Percentiles rank a stretch among this genome's conserved stretches.
Evolutionary conservation across 2,797 vertebrate genomes (phyloP).

Genomic region (Gadopsis bispinosus): DNA sequence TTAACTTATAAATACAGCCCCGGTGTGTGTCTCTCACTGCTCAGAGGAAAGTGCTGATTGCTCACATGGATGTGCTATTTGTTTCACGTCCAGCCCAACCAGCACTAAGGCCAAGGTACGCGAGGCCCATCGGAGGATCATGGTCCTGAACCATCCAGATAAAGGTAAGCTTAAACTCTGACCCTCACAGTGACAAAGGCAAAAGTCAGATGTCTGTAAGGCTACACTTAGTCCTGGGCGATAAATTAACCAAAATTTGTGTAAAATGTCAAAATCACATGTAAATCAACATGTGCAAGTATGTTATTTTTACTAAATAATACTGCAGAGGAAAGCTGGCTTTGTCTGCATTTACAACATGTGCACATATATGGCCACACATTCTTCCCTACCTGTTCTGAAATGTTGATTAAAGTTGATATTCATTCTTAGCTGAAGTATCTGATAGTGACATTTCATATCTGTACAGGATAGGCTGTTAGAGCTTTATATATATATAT

Average conservation of each 20-base stretch:
- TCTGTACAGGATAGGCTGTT: background rate
- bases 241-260: background rate
- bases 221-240: background rate
- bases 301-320: background rate
- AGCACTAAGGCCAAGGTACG: slow-evolving; percentile 89
- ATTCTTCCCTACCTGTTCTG: background rate
- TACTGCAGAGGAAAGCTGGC: background rate
- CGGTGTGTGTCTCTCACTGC: background rate
- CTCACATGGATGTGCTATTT: slow-evolving; percentile 38
- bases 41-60: background rate
- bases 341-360: background rate
- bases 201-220: background rate
- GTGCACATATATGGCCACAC: background rate
- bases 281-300: background rate
- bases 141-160: slow-evolving; percentile 97
- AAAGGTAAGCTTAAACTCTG: slow-evolving; percentile 86
- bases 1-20: too few relatives aligned
- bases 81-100: slow-evolving; percentile 86
- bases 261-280: background rate
- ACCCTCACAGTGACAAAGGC: background rate
- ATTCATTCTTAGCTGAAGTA: background rate
- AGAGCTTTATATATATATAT: too few relatives aligned
- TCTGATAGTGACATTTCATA: background rate
- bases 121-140: slow-evolving; percentile 90
- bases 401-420: background rate